Evolutionary conservation across 1,140 invertebrate genomes (phyloP).

Genomic region (Battus philenor): DNA sequence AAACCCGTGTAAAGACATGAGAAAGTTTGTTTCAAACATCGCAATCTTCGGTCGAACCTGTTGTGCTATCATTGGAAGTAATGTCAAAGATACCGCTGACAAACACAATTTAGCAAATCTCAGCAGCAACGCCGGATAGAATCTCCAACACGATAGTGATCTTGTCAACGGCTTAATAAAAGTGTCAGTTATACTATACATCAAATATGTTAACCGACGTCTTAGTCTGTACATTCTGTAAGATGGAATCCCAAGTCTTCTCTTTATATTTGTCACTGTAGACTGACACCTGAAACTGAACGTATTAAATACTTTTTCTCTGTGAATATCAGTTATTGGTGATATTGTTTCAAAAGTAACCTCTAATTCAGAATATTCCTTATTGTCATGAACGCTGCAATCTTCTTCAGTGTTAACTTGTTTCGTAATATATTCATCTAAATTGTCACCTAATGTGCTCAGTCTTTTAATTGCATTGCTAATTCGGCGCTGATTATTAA

Average conservation of each 20-base stretch:
- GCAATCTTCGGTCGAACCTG: conserved; percentile 50
- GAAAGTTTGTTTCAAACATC: conserved; percentile 52
- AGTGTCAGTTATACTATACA: conserved; percentile 65
- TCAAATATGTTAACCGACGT: conserved; percentile 48
- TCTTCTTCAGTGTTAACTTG: conserved; percentile 50
- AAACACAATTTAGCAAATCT: conserved; percentile 53
- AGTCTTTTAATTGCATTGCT: conserved; percentile 67
- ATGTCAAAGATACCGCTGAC: conserved; percentile 43
- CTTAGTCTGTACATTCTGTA: conserved; percentile 60
- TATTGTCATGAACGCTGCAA: conserved; percentile 28
- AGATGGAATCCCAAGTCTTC: conserved; percentile 56
- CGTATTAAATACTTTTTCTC: conserved; percentile 61
- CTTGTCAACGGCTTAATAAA: conserved; percentile 63
- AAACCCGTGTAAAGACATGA: conserved; percentile 62
- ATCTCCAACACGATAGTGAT: conserved; percentile 63
- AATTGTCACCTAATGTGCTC: conserved; percentile 66
- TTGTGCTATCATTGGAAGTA: conserved; percentile 55
- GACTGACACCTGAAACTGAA: conserved; percentile 63
- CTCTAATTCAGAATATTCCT: conserved; percentile 54
- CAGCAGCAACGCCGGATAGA: conserved; percentile 66
- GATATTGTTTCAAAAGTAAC: conserved; percentile 57
- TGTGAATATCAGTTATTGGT: conserved; percentile 57
- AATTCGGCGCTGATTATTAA: conserved; percentile 50
- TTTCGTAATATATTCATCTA: conserved; percentile 66
- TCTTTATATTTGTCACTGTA: conserved; percentile 47